Base-by-base conservation (phyloP, 2,888 invertebrate species). In the Watsonalla binaria region DNA sequence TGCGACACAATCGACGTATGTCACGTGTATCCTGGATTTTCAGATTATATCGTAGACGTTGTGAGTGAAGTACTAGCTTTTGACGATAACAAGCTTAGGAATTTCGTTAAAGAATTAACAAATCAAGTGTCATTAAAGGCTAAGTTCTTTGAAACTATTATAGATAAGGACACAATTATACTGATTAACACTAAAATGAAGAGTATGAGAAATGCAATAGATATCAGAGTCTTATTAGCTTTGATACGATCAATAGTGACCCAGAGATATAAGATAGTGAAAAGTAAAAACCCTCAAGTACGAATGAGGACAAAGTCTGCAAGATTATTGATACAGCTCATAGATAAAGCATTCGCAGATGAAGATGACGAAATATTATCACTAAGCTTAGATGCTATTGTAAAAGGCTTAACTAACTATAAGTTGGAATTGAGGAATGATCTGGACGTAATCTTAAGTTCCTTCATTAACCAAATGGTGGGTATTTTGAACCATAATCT, bases 251-350 rank as follows among this genome's bases (percentile, higher is more conserved):
- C 62, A 6, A 56, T 66, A 6, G 63, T 80, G 6, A 63, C 45
- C 4, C 55, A 68, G 11, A 70, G 73, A 56, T 72, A 69, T 52
- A 77, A 72, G 56, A 39, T 63, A 39, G 52, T 62, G 39, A 37
- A 52, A 48, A 63, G 52, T 0, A 46, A 56, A 6, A 54, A 64
- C 5, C 45, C 54, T 5, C 53, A 57, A 5, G 45, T 66, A 1
- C 65, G 62, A 49, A 57, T 45, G 0, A 67, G 51, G 50, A 65
- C 63, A 5, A 75, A 70, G 63, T 78, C 79, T 24, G 48, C 63
- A 0, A 60, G 69, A 7, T 68, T 81, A 39, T 54, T 82, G 6
- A 14, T 80, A 6, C 79, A 81, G 54, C 70, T 84, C 4, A 56
- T 82, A 8, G 76, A 83, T 46, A 72, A 68, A 63, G 63, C 77